Percentiles rank a stretch among this genome's conserved stretches.
Evolutionary conservation across 2,113 vertebrate genomes (phyloP).

Genomic region (Petaurus breviceps): DNA sequence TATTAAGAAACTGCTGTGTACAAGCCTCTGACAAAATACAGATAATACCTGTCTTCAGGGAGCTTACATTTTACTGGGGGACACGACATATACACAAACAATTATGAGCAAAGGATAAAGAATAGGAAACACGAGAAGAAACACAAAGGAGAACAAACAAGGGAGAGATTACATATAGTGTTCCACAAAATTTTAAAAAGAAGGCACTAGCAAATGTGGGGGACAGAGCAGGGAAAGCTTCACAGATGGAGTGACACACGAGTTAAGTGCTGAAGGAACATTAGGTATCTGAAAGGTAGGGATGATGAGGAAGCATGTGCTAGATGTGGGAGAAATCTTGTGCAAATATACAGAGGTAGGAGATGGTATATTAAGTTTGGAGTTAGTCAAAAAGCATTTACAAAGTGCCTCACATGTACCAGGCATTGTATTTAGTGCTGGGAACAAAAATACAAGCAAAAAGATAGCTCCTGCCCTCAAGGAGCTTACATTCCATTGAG

Average conservation of each 20-base stretch:
- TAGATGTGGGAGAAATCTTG: neutral
- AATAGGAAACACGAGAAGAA: neutral
- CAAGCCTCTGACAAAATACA: neutral
- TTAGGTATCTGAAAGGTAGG: neutral
- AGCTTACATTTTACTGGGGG: neutral
- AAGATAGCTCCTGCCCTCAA: no score
- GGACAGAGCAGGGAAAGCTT: neutral
- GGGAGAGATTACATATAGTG: neutral
- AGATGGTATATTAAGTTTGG: no score
- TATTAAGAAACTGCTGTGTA: neutral
- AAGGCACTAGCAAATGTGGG: neutral
- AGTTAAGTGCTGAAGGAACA: neutral
- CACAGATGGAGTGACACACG: neutral
- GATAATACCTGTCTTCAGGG: neutral
- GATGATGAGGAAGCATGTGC: neutral
- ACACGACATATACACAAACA: neutral
- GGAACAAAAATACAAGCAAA: no score
- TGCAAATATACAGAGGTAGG: no score
- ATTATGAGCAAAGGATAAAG: neutral
- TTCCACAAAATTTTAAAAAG: neutral
- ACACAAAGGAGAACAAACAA: neutral
- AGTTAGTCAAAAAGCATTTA: no score
- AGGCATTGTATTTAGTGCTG: no score
- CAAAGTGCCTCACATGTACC: no score
- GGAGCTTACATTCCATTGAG: no score